These are phyloP conservation scores for Oryzias curvinotus DNA, from an alignment of 2,113 vertebrate genomes.

Conservation along the genomic window DNA sequence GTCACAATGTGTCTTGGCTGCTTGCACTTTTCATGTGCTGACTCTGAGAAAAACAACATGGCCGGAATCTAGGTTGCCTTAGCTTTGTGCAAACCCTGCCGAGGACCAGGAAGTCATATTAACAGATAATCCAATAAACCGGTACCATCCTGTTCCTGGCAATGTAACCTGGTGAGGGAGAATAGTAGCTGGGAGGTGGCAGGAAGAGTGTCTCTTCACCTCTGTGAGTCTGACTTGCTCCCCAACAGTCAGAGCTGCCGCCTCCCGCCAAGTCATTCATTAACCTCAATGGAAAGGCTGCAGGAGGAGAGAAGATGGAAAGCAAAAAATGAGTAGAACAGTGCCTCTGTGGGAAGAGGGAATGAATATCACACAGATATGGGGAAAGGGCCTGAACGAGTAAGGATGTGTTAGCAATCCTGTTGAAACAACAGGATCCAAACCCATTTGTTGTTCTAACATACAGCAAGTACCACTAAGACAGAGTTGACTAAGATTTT, in stretches of 20 bases:
- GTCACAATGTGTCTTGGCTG: slow-evolving; percentile 2
- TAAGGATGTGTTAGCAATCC: slow-evolving; percentile 8
- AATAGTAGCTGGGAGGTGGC: slow-evolving; percentile 61
- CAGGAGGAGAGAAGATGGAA: slow-evolving; percentile 41
- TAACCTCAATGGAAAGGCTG: slow-evolving; percentile 61
- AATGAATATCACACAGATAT: slow-evolving; percentile 49
- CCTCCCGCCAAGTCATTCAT: slow-evolving; percentile 68
- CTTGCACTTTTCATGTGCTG: slow-evolving; percentile 20
- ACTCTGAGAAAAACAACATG: slow-evolving; percentile 40
- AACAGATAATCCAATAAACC: slow-evolving; percentile 63
- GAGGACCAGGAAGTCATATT: slow-evolving; percentile 58
- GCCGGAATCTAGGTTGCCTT: slow-evolving; percentile 37
- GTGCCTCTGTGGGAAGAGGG: slow-evolving; percentile 33
- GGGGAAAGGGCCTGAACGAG: slow-evolving; percentile 25
- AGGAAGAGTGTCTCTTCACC: slow-evolving; percentile 67
- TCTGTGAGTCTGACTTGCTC: slow-evolving; percentile 46
- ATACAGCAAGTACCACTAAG: no score
- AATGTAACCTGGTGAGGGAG: slow-evolving; percentile 54
- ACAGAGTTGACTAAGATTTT: no score
- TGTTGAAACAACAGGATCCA: slow-evolving; percentile 14
- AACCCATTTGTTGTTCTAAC: slow-evolving; percentile 26
- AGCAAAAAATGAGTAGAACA: slow-evolving; percentile 45
- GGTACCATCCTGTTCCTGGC: slow-evolving; percentile 62
- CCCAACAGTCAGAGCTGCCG: slow-evolving; percentile 45
- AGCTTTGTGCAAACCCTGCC: slow-evolving; percentile 21